A percentile compares a stretch with the other conserved stretches of the same genome.
phyloP scores from a whole-genome alignment of 92 coral and sea anemone genomes.

The Galaxea fascicularis region DNA sequence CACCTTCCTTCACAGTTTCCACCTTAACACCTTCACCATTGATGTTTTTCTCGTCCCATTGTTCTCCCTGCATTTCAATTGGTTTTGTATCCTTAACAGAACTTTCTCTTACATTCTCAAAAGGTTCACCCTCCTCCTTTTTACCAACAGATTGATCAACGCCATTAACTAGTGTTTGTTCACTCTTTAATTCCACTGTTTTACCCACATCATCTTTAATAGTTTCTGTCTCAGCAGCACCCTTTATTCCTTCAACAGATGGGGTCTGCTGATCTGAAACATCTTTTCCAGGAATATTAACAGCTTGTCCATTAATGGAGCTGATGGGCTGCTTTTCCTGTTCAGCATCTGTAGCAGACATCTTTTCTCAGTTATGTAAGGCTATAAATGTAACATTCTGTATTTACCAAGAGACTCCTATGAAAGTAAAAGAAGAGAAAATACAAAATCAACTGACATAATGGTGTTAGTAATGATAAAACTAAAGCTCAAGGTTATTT shows the following conservation, averaged over 20 bases:
- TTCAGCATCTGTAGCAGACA: constrained; percentile 22
- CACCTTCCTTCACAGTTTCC: constrained; percentile 4
- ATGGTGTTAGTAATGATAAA: too few species aligned
- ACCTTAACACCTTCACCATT: background rate
- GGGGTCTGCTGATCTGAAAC: background rate
- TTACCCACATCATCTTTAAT: background rate
- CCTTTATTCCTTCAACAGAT: constrained; percentile 2
- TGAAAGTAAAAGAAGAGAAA: background rate
- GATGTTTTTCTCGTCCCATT: background rate
- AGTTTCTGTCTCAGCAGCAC: constrained; percentile 9
- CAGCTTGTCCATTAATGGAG: constrained; percentile 18
- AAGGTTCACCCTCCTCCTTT: background rate
- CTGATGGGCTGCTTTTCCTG: constrained; percentile 43
- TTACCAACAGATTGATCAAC: background rate
- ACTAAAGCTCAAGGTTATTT: too few species aligned
- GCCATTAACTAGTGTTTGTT: constrained; percentile 5
- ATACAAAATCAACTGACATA: too few species aligned
- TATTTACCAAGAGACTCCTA: constrained; percentile 3
- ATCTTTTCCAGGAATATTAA: background rate
- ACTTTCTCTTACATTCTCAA: background rate
- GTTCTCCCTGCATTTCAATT: background rate
- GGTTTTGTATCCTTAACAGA: background rate
- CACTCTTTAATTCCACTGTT: background rate
- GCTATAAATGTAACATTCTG: background rate
- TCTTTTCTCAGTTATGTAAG: background rate